phyloP scores from a whole-genome alignment of 2,888 invertebrate species.

The Phaonia tiefii region DNA sequence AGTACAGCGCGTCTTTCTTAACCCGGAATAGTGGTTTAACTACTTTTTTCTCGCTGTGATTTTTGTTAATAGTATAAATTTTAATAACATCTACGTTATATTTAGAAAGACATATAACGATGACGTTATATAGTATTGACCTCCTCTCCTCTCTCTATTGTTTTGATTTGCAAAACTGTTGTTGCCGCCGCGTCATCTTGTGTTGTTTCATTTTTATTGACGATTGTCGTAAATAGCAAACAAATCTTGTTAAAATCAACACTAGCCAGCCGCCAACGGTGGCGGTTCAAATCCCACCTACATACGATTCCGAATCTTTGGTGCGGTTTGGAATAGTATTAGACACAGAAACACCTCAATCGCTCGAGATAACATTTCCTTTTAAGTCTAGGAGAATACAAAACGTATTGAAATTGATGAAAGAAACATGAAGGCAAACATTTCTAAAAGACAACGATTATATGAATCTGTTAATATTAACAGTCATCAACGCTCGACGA shows the following conservation, averaged over 20 bases:
- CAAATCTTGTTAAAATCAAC: conserved; percentile 45
- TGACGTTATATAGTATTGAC: conserved; percentile 50
- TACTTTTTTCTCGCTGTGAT: conserved; percentile 13
- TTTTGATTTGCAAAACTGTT: conserved; percentile 8
- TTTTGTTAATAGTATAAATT: conserved; percentile 24
- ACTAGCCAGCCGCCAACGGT: conserved; percentile 33
- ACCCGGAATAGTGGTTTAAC: conserved; percentile 50
- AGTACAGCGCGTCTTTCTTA: conserved; percentile 25
- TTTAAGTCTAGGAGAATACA: conserved; percentile 46
- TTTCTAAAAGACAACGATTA: not conserved
- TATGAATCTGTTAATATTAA: no score
- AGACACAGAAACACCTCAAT: not conserved
- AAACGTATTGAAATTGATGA: conserved; percentile 17
- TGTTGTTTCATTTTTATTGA: conserved; percentile 34
- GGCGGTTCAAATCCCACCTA: conserved; percentile 48
- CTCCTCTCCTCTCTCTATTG: not conserved
- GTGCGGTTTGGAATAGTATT: conserved; percentile 24
- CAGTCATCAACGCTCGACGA: no score
- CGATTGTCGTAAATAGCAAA: conserved; percentile 40
- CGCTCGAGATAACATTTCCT: conserved; percentile 52
- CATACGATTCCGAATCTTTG: conserved; percentile 50
- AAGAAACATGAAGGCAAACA: not conserved
- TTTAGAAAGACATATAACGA: conserved; percentile 53
- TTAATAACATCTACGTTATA: conserved; percentile 48
- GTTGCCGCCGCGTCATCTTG: not conserved